Evolutionary conservation across 2,888 invertebrate genomes (phyloP).

Genomic region (Ctena decussata): DNA sequence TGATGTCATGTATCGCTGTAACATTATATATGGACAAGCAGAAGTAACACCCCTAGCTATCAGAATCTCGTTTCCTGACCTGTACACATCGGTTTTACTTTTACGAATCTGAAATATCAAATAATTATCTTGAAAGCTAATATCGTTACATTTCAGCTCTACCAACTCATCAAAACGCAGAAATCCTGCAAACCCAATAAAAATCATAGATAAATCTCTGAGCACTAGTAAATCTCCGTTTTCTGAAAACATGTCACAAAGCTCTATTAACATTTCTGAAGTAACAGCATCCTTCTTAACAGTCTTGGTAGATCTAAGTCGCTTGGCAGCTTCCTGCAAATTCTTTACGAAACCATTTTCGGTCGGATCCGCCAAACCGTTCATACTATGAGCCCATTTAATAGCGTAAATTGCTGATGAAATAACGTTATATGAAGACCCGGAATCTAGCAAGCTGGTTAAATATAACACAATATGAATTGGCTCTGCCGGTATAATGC

Average conservation of each 20-base stretch:
- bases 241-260: constrained; percentile 24
- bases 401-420: constrained; percentile 41
- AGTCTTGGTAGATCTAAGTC: constrained; percentile 29
- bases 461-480: constrained; percentile 40
- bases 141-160: constrained; percentile 26
- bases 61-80: constrained; percentile 21
- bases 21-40: constrained; percentile 34
- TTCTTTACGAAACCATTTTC: constrained; percentile 32
- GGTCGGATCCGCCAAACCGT: constrained; percentile 31
- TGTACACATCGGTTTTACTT: constrained; percentile 37
- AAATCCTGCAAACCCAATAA: constrained; percentile 22
- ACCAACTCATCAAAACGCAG: constrained; percentile 12
- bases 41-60: constrained; percentile 23
- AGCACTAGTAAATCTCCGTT: background rate
- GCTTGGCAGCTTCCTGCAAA: constrained; percentile 33
- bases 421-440: constrained; percentile 24
- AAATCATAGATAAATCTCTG: constrained; percentile 19
- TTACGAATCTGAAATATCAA: constrained; percentile 16
- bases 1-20: no score
- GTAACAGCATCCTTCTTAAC: constrained; percentile 39
- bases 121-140: constrained; percentile 23
- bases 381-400: constrained; percentile 42
- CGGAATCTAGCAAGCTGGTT: constrained; percentile 21
- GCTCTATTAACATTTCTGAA: constrained; percentile 22
- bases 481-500: constrained; percentile 27